Percentiles rank a stretch among this genome's conserved stretches.
Evolutionary conservation across 2,113 vertebrate species (phyloP).

Genomic region (Trochalopteron elliotii): DNA sequence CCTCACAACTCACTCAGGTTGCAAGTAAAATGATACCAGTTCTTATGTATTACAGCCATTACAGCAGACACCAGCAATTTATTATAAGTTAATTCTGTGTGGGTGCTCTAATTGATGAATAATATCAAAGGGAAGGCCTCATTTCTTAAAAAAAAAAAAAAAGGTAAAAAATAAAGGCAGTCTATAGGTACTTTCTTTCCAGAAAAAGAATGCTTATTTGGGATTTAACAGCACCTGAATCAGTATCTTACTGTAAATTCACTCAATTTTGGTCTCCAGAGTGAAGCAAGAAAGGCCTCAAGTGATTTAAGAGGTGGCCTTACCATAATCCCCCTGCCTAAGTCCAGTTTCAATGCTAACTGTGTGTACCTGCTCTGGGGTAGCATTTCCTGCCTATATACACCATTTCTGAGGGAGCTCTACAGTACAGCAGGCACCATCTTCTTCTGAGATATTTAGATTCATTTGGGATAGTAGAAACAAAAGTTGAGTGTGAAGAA

Average conservation of each 20-base stretch:
- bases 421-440: background rate
- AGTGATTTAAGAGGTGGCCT: background rate
- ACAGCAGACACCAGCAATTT: background rate
- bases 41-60: background rate
- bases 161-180: background rate
- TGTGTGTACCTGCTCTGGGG: background rate
- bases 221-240: background rate
- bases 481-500: background rate
- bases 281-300: background rate
- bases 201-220: background rate
- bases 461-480: background rate
- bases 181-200: background rate
- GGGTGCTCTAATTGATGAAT: background rate
- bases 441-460: background rate
- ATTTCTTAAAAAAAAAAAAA: background rate
- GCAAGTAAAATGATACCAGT: background rate
- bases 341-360: background rate
- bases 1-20: background rate
- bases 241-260: background rate
- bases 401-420: background rate
- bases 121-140: background rate
- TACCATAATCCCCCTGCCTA: background rate
- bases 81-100: background rate
- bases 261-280: background rate
- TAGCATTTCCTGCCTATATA: background rate